Conservation (phyloP, 2,113 vertebrate species). For the Alosa alosa region DNA sequence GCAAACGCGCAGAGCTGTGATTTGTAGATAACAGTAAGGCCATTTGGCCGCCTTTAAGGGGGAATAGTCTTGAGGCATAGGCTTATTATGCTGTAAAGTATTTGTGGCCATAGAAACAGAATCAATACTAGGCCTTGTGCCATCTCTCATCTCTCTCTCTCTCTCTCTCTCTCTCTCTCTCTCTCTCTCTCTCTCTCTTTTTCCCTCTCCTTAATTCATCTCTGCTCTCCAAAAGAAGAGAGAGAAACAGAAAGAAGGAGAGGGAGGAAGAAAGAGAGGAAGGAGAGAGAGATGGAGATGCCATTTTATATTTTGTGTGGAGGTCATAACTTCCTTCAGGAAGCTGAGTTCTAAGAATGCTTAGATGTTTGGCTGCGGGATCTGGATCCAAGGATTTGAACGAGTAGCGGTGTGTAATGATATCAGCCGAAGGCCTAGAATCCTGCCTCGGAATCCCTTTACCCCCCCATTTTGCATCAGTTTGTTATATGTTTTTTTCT, state of each 20-base stretch:
- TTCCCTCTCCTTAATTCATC: constrained; percentile 51
- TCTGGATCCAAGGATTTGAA: constrained; percentile 7
- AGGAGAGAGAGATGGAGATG: constrained; percentile 27
- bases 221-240: constrained; percentile 49
- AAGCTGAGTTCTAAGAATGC: constrained; percentile 7
- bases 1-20: constrained; percentile 54
- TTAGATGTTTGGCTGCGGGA: not conserved
- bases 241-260: not conserved
- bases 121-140: constrained; percentile 59
- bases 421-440: not conserved
- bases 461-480: not conserved
- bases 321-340: constrained; percentile 55
- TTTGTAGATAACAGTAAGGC: constrained; percentile 68
- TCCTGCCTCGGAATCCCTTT: not conserved
- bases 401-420: not conserved
- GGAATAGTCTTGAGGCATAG: constrained; percentile 63
- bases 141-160: constrained; percentile 4
- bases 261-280: constrained; percentile 24
- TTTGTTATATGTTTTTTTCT: not conserved
- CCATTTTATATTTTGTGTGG: constrained; percentile 58
- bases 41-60: constrained; percentile 63
- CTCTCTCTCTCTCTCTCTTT: too few relatives aligned
- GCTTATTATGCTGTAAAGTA: constrained; percentile 71
- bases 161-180: too few relatives aligned
- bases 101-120: constrained; percentile 72